Evolutionary conservation across 2,797 vertebrate genomes (phyloP).

Genomic region (Enteromius anoplus): DNA sequence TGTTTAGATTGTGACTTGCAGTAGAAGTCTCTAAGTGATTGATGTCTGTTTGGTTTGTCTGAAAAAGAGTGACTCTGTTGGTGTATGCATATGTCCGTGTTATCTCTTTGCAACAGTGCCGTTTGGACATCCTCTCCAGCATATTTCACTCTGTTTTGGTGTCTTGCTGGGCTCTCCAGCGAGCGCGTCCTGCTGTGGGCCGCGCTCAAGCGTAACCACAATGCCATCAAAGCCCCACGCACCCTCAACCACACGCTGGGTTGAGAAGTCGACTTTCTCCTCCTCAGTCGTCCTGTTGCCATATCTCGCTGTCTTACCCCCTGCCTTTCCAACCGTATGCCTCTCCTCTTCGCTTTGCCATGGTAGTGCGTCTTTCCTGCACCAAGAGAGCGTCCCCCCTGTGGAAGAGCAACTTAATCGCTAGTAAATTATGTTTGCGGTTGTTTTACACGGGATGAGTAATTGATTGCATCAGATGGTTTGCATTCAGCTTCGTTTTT

Average conservation of each 20-base stretch:
- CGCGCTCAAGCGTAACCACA: constrained; percentile 38
- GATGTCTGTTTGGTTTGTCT: constrained; percentile 42
- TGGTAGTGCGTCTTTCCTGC: constrained; percentile 22
- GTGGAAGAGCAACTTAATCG: constrained; percentile 23
- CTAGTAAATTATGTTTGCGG: constrained; percentile 38
- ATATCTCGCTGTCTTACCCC: constrained; percentile 40
- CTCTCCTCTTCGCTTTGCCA: background rate
- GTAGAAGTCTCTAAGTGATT: background rate
- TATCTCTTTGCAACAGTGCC: constrained; percentile 49
- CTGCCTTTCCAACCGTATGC: constrained; percentile 33
- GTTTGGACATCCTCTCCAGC: constrained; percentile 25
- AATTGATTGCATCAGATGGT: constrained; percentile 44
- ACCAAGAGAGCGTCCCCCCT: background rate
- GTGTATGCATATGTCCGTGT: constrained; percentile 46
- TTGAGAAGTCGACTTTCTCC: background rate
- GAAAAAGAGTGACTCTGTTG: constrained; percentile 11
- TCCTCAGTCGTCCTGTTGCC: constrained; percentile 24
- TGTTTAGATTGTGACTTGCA: background rate
- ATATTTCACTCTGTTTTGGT: constrained; percentile 54
- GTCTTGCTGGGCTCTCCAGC: constrained; percentile 36
- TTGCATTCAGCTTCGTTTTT: constrained; percentile 21
- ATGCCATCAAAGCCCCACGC: constrained; percentile 12
- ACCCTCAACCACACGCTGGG: constrained; percentile 16
- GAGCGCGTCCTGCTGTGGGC: constrained; percentile 33
- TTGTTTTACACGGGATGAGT: constrained; percentile 48